Base-by-base conservation (phyloP, 2,113 vertebrate species). In the Empidonax traillii region DNA sequence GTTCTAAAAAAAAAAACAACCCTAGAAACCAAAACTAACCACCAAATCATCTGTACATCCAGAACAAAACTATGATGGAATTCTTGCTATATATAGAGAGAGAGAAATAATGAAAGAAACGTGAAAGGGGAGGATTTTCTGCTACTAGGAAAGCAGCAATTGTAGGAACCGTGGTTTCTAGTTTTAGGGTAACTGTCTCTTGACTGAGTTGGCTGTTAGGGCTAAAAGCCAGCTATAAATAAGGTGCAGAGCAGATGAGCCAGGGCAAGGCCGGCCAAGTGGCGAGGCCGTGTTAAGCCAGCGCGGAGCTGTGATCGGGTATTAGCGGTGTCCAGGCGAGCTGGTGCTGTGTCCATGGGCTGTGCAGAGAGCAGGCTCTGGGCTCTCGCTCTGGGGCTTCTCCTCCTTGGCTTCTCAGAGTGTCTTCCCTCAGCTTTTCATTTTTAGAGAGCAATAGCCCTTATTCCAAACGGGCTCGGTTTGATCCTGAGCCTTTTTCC, bases 221-320 rank as follows among this genome's bases (percentile, higher is more conserved):
- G 46, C 72, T 95, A 71, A 92, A 92, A 65, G 51, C 66, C 12
- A 75, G 89, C 89, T 88, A 92, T 79, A 92, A 90, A 94, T 73
- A 89, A 86, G 41, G 49, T 61, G 22, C 46, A 46, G 87, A 94
- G 87, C 67, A 91, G 94, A 80, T 91, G 92, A 86, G 76, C 35
- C 84, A 39, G 94, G 87, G 90, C 92, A 90, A 62, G 86, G 89
- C 62, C 56, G 7, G 79, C 20, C 86, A 47, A 83, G 87, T 17
- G 79, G 75, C 1, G 19, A 25, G 83, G 75, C 53, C 1, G 0
- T 1, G 63, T 9, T 93, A 95, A 86, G 92, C 44, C 35, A 39
- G 9, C 0, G 3, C 21, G 1, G 68, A 79, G 89, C 95, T 33
- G 33, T 83, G 90, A 93, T 51, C 67, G 78, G 35, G 22, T 35